Evolutionary conservation across 2,797 vertebrate genomes (phyloP), one percentile per base, ranked within the genome.

Genomic region (Bovichtus variegatus): DNA sequence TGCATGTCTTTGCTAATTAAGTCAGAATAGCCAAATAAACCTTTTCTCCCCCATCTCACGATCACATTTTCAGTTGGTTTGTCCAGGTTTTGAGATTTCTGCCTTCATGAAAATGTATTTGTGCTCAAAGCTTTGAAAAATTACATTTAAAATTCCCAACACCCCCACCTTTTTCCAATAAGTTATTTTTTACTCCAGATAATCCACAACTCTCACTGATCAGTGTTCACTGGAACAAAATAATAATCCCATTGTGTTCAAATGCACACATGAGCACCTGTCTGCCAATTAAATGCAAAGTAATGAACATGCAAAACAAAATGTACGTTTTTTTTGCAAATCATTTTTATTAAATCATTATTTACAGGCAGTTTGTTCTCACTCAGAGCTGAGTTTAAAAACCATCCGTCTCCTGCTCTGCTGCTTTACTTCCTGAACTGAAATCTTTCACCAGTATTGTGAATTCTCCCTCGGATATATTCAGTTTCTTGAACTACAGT

Each of bases 281-380:
- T 15, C 38, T 57, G 15, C 9, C 21, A 40, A 10, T 18, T 21
- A 2, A 5, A 44, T 36, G 29, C 40, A 2, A 55, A 34, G n/a
- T 25, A 60, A 62, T 11, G 4, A 78, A 15, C 5, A 58, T 9
- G 2, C 36, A 55, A 16, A 10, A 74, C 18, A 55, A 74, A 12
- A 34, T 4, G 4, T n/a, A 36, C 57, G 72, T 7, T 43, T 78
- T 78, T 85, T 90, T 88, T 82, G 87, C 63, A 93, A 93, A 93
- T 93, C 50, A 64, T 87, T 94, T 27, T 93, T 93, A 93, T 93
- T 93, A 93, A 93, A 93, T 92, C 93, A 90, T 79, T 95, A 95
- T 95, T 94, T 95, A 96, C 95, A 95, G 91, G 91, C 92, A 93
- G 92, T 94, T 93, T 93, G 76, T 92, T 90, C 59, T 84, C 79